A percentile compares a stretch with the other conserved stretches of the same genome.
Evolutionary conservation across 2,113 vertebrate species (phyloP).

Genomic region (Lanius ludovicianus): DNA sequence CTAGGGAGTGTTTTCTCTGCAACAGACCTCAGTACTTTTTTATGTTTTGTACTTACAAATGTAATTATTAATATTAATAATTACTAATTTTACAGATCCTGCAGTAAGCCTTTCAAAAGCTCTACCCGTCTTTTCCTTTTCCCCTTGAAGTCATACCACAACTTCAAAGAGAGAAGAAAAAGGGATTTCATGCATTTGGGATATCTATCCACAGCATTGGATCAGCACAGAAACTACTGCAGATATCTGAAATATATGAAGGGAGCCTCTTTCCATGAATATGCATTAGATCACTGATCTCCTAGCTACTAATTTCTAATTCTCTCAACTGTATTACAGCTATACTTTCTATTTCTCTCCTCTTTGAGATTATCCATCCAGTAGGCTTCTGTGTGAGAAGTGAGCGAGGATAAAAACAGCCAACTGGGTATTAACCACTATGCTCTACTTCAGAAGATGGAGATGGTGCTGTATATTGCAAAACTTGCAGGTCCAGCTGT

Average conservation of each 20-base stretch:
- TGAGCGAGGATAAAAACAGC: not conserved
- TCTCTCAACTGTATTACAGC: not conserved
- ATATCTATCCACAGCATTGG: not conserved
- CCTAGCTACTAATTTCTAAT: not conserved
- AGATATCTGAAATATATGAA: not conserved
- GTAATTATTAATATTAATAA: not conserved
- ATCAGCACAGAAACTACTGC: not conserved
- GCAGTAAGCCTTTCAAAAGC: not conserved
- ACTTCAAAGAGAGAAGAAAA: constrained; percentile 36
- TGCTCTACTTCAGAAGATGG: not conserved
- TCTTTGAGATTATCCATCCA: not conserved
- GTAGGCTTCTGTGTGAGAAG: not conserved
- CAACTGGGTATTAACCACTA: not conserved
- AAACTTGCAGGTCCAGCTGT: not conserved
- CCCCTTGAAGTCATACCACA: not conserved
- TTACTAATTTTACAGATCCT: not conserved
- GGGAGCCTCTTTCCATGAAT: not conserved
- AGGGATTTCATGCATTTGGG: constrained; percentile 4
- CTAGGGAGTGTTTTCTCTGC: not conserved
- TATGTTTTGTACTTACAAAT: not conserved
- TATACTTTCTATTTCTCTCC: not conserved
- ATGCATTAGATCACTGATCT: not conserved
- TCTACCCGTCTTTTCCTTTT: not conserved
- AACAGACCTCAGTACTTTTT: not conserved
- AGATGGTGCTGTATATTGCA: not conserved